Base-by-base conservation (phyloP, 2,797 vertebrate genomes). In the Anguilla pacifica region DNA sequence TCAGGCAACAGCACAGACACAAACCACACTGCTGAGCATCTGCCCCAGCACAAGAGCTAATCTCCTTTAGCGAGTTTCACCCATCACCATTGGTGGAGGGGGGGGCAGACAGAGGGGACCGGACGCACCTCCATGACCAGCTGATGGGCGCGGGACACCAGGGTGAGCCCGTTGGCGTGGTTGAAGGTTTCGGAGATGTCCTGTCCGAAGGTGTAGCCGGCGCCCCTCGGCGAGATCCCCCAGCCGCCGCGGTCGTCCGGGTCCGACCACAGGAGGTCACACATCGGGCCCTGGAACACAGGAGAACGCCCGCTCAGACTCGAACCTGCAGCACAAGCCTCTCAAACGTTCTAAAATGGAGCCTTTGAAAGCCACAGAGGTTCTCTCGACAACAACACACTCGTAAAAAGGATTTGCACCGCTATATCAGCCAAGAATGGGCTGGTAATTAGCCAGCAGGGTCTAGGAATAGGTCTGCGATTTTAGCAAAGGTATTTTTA, bases 171-270 rank as follows among this genome's bases (percentile, higher is more conserved):
- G 81, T 99, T 98, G 95, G 98, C 98, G 55, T 98, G 97, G 95
- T 99, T 99, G 93, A 99, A 99, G 2, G 98, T 99, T 95, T 99
- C 98, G 0, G 98, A 98, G 93, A 98, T 98, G 89, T 98, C 98
- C 90, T 98, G 98, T 90, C 98, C 98, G n/a, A 98, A 98, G 4
- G 98, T 99, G 94, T 99, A 99, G 86, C 98, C 98, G 19, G 98
- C 98, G 87, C 98, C 98, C 85, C 97, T 96, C 81, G 98, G 98
- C 84, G 98, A 99, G 92, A 99, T 99, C 0, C 98, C 98, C 98
- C 98, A 99, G 81, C 98, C 97, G 0, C 98, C 98, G 13, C 97
- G 98, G 83, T 99, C 98, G 87, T 99, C 98, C 0, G 98, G 98
- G 91, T 99, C 98, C 0, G 98, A 99, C 98, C 98, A 98, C 43